phyloP scores from a whole-genome alignment of 2,797 vertebrate species.

The Meda fulgida region DNA sequence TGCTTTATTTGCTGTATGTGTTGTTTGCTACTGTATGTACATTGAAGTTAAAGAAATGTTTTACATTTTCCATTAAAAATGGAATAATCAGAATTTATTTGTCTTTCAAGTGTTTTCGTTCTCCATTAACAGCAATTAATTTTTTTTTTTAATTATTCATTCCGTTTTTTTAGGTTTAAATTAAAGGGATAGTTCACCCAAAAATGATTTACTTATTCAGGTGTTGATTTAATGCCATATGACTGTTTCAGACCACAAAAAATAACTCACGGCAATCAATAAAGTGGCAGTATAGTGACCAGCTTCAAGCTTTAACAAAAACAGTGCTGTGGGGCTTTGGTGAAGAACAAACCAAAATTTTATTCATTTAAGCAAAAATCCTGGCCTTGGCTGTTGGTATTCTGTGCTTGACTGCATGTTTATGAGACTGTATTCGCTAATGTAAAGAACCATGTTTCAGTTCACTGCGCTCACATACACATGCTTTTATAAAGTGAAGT shows the following conservation, averaged over 20 bases:
- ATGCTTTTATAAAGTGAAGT: background rate
- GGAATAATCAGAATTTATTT: slow-evolving; percentile 77
- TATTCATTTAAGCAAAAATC: background rate
- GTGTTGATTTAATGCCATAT: background rate
- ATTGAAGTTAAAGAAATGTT: slow-evolving; percentile 89
- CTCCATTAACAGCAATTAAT: background rate
- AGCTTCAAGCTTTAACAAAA: background rate
- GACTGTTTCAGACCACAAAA: background rate
- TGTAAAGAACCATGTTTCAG: background rate
- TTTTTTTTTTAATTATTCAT: no score
- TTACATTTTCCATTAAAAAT: slow-evolving; percentile 93
- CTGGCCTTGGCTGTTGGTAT: background rate
- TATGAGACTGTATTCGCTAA: background rate
- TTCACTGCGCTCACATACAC: background rate
- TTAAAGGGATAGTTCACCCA: background rate
- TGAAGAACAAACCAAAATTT: background rate
- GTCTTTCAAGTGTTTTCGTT: background rate
- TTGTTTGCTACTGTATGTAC: slow-evolving; percentile 92
- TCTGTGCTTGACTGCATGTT: background rate
- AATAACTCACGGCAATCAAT: background rate
- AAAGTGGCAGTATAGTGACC: background rate
- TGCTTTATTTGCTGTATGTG: slow-evolving; percentile 91
- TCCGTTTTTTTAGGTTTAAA: background rate
- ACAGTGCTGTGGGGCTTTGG: background rate
- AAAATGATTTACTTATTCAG: background rate